Evolutionary conservation across 2,797 vertebrate species (phyloP), one percentile per base, ranked within the genome.

Genomic region (Triplophysa yarkandensis): DNA sequence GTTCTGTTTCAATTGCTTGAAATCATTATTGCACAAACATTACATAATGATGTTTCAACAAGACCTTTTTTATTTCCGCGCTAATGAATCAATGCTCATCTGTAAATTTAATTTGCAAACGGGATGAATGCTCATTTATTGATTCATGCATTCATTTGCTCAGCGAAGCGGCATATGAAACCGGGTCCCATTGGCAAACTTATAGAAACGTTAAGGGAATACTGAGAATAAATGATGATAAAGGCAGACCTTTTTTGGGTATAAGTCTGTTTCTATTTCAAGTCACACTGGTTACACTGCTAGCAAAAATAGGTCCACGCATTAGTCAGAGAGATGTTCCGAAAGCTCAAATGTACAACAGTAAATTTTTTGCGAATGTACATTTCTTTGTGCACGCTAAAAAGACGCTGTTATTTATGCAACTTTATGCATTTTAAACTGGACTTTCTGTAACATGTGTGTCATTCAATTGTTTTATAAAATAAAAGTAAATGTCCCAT

Each of bases 251-350:
- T 28, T 19, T 55, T 58, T 60, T 72, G 16, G 48, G 80, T 77
- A 77, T 25, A 46, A 60, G 71, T 57, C 46, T 19, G n/a, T 79
- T 79, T 23, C 74, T 83, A 77, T 83, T 83, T 70, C 50, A 50
- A 68, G 77, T 82, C 82, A 77, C 81, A 76, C 73, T 55, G 66
- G 61, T 80, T 72, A 72, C 71, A 60, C 44, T 55, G 64, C 55
- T 25, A 54, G 64, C 67, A 66, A 58, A 82, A 77, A 71, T 63
- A 63, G 21, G 32, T 80, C 46, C 71, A n/a, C 61, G 48, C 76
- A 73, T 68, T 54, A 79, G 55, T 30, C 55, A 44, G n/a, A n/a
- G n/a, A n/a, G 41, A 30, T 64, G 52, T 60, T 23, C 14, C 58
- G 57, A 69, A 71, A 67, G 25, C 41, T 52, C 43, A 68, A 48